Evolutionary conservation across 2,797 vertebrate species (phyloP), one percentile per base, ranked within the genome.

Genomic region (Lithobates sylvaticus): DNA sequence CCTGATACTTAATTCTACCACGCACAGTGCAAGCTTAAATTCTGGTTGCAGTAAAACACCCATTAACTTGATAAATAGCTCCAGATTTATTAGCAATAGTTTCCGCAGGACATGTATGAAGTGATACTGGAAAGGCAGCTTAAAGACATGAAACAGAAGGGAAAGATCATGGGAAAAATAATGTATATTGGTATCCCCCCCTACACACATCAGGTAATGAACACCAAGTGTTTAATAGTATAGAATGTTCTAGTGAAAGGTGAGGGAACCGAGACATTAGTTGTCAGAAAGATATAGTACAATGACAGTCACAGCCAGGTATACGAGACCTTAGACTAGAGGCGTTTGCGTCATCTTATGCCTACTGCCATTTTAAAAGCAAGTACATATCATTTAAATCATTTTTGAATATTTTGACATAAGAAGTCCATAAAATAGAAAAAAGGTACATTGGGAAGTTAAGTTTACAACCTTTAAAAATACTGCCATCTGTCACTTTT

Each of bases 51-150:
- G n/a, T 65, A 65, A 65, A 65, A 65, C 26, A 27, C 26, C 26
- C 64, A 65, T 26, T 65, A 27, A n/a, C 23, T 27, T 65, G 64
- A 65, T 65, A 65, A 27, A 65, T 65, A 27, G 64, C 64, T 65
- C 64, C 64, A 65, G 23, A 27, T 65, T 65, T 65, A 65, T 65
- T 65, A 65, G 23, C 8, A 10, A 10, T 12, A 9, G 23, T 10
- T 65, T 65, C 23, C 7, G 13, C 26, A 27, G n/a, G 26, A 65
- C 64, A 65, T 65, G 23, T 65, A 65, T 65, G 23, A 65, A 65
- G 64, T 65, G 23, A 65, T 65, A 65, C 26, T 6, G 0, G 73
- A 70, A 82, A 6, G 0, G 5, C 18, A 27, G 29, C 18, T 32
- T 39, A n/a, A 21, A 61, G 2, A 58, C 16, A 12, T 70, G 26